A percentile compares a stretch with the other conserved stretches of the same genome.
phyloP scores from a whole-genome alignment of 2,888 invertebrate genomes.

The Alsophila aescularia region DNA sequence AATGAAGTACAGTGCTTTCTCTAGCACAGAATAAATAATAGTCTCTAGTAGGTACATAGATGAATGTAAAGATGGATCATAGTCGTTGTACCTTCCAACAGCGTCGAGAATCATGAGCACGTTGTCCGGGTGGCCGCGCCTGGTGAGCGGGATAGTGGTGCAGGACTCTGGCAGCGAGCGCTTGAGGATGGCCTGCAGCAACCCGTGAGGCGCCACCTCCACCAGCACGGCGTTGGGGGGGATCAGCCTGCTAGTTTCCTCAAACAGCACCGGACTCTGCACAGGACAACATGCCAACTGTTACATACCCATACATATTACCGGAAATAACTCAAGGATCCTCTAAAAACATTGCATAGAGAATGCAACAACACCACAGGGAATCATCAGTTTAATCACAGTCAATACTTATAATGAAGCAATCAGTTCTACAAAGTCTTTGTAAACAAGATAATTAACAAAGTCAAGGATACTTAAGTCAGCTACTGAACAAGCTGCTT shows the following conservation, averaged over 20 bases:
- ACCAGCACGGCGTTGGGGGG: slow-evolving; percentile 90
- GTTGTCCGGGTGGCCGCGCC: slow-evolving; percentile 86
- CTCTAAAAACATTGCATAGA: no score
- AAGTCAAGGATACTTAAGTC: no score
- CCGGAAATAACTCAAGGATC: no score
- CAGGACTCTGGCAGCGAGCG: slow-evolving; percentile 87
- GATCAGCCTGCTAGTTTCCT: slow-evolving; percentile 89
- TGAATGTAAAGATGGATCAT: neutral
- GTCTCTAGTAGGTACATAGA: no score
- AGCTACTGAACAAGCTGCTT: no score
- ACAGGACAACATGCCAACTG: neutral
- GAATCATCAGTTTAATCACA: no score
- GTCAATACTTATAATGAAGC: no score
- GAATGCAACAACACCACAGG: no score
- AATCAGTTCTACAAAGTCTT: no score
- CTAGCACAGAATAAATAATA: no score
- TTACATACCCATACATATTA: neutral
- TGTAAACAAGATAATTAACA: no score
- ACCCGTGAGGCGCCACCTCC: slow-evolving; percentile 94
- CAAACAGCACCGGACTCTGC: slow-evolving; percentile 86
- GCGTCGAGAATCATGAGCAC: slow-evolving; percentile 80
- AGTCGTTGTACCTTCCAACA: slow-evolving; percentile 66
- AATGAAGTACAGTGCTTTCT: no score
- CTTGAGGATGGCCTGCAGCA: slow-evolving; percentile 88
- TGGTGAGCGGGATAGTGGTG: slow-evolving; percentile 89